Percentiles rank a stretch among this genome's conserved stretches.
Evolutionary conservation across 1,140 invertebrate species (phyloP).

Genomic region (Zaprionus nigranus): DNA sequence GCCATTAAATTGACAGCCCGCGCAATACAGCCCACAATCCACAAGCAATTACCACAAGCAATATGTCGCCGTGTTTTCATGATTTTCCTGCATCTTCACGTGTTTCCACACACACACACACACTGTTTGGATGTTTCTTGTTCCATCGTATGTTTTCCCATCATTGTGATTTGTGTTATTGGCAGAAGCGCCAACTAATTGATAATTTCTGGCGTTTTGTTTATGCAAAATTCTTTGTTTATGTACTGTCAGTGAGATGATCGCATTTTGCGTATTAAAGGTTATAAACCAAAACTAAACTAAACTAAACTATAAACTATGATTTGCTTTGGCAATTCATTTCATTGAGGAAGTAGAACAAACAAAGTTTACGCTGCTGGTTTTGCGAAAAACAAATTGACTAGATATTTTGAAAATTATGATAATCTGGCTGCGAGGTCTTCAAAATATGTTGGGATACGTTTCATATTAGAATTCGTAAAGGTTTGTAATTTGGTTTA

Average conservation of each 20-base stretch:
- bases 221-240: conserved; percentile 47
- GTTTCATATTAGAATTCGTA: neutral
- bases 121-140: neutral
- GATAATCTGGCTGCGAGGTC: neutral
- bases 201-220: conserved; percentile 49
- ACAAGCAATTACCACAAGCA: conserved; percentile 15
- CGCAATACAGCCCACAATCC: conserved; percentile 17
- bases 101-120: no score
- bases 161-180: conserved; percentile 46
- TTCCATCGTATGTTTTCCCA: neutral
- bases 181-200: conserved; percentile 41
- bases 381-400: conserved; percentile 17
- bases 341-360: conserved; percentile 27
- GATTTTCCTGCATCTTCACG: neutral
- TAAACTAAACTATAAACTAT: conserved; percentile 29
- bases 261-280: conserved; percentile 23
- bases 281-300: conserved; percentile 39
- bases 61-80: conserved; percentile 27
- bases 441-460: neutral
- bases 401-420: neutral
- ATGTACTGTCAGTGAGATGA: conserved; percentile 31
- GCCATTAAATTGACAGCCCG: conserved; percentile 17
- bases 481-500: no score
- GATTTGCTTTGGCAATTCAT: conserved; percentile 7
- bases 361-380: conserved; percentile 25